Base-by-base conservation (phyloP, 1,140 invertebrate species). In the Antheraea mylitta region DNA sequence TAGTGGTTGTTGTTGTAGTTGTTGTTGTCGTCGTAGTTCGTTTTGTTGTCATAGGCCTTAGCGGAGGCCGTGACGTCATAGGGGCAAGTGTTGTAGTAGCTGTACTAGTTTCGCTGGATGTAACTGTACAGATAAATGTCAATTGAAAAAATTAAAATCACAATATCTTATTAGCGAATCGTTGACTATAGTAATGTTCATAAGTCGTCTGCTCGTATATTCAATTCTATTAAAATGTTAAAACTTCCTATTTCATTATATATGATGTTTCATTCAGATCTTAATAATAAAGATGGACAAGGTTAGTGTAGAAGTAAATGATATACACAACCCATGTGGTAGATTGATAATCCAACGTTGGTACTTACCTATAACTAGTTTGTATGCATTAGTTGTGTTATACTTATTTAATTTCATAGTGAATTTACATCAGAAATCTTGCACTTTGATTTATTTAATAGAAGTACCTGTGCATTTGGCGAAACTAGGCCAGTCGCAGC, bases 401-500 rank as follows among this genome's bases (percentile, higher is more conserved):
- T 30, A 30, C 4, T 30, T 30, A 30, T 4, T 22, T 22, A 8
- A 64, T 18, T 8, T 4, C 8, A 64, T 2, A n/a, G n/a, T n/a
- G n/a, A n/a, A n/a, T n/a, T n/a, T n/a, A n/a, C n/a, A n/a, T n/a
- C n/a, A n/a, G n/a, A n/a, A n/a, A n/a, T n/a, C n/a, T n/a, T n/a
- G n/a, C n/a, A n/a, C n/a, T n/a, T n/a, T n/a, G n/a, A n/a, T n/a
- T n/a, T n/a, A n/a, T n/a, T n/a, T n/a, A n/a, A n/a, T n/a, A n/a
- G n/a, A n/a, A n/a, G n/a, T n/a, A 92, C 87, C 80, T 77, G 92
- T 90, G 80, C 97, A 97, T 76, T 95, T 95, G 0, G 95, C 96
- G 13, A 92, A 91, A 18, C 90, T 90, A 3, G 96, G 96, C 96
- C 96, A 97, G 80, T 98, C 97, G 74, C 97, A 98, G 8, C 94